A percentile compares a stretch with the other conserved stretches of the same genome.
Conservation (phyloP, 2,797 vertebrate species). For the Gallirallus australis region DNA sequence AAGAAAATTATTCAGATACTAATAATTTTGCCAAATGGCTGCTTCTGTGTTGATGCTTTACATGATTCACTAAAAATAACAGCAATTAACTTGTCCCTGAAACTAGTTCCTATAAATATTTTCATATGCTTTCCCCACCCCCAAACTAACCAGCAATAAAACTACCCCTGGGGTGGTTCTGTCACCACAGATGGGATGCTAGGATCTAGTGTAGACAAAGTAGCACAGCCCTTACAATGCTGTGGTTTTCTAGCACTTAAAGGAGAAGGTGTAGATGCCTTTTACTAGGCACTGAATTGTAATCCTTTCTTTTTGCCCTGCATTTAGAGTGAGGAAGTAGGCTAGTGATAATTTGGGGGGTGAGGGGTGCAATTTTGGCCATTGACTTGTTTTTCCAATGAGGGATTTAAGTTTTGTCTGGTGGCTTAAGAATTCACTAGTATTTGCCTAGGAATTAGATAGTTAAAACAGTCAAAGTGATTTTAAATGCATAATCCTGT, state of each 20-base stretch:
- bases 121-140: not conserved
- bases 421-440: not conserved
- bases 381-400: not conserved
- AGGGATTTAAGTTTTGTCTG: not conserved
- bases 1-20: slow-evolving; percentile 9
- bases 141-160: not conserved
- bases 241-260: not conserved
- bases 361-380: not conserved
- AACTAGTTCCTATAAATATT: slow-evolving; percentile 28
- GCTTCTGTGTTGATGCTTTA: not conserved
- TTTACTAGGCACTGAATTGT: not conserved
- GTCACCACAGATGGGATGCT: not conserved
- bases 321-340: not conserved
- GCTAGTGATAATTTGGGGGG: not conserved
- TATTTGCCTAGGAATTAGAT: not conserved
- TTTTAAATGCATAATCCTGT: not conserved
- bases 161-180: not conserved
- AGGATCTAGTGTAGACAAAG: not conserved
- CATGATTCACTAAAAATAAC: not conserved
- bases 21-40: slow-evolving; percentile 3
- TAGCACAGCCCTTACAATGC: not conserved
- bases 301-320: not conserved
- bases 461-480: not conserved
- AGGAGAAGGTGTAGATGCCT: not conserved
- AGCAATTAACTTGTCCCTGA: slow-evolving; percentile 7